A percentile compares a stretch with the other conserved stretches of the same genome.
phyloP scores from a whole-genome alignment of 2,113 vertebrate genomes.

The Sprattus sprattus region DNA sequence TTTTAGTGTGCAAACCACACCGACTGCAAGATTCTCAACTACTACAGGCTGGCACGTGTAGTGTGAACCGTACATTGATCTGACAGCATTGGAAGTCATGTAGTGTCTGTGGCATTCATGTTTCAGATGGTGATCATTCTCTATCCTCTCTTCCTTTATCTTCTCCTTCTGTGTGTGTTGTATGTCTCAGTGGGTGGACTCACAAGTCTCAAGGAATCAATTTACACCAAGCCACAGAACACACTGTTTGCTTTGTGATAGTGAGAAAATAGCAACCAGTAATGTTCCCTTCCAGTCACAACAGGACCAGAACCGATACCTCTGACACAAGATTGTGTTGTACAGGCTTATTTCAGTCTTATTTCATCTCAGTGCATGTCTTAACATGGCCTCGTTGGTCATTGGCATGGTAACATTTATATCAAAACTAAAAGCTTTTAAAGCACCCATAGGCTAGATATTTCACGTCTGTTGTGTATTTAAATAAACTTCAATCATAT shows the following conservation, averaged over 20 bases:
- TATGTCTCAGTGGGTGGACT: background rate
- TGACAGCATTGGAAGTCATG: background rate
- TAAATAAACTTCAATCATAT: constrained; percentile 2
- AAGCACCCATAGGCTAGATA: background rate
- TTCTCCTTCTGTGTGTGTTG: background rate
- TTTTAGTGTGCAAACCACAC: no score
- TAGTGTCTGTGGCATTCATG: no score
- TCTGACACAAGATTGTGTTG: background rate
- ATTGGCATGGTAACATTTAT: background rate
- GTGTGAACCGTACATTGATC: background rate
- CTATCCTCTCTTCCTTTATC: background rate
- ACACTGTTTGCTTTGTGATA: background rate
- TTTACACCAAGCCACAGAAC: background rate
- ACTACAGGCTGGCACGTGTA: no score
- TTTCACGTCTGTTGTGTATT: background rate
- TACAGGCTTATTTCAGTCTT: background rate
- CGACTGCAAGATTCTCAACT: no score
- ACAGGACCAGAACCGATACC: background rate
- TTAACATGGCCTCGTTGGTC: background rate
- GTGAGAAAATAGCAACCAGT: background rate
- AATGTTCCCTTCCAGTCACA: background rate
- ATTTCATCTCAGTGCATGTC: background rate
- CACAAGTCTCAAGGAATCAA: background rate
- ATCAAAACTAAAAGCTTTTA: constrained; percentile 12
- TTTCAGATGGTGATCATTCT: background rate